A percentile compares a stretch with the other conserved stretches of the same genome.
Evolutionary conservation across 1,140 invertebrate genomes (phyloP).

Genomic region (Thalassaphorura encarpata): DNA sequence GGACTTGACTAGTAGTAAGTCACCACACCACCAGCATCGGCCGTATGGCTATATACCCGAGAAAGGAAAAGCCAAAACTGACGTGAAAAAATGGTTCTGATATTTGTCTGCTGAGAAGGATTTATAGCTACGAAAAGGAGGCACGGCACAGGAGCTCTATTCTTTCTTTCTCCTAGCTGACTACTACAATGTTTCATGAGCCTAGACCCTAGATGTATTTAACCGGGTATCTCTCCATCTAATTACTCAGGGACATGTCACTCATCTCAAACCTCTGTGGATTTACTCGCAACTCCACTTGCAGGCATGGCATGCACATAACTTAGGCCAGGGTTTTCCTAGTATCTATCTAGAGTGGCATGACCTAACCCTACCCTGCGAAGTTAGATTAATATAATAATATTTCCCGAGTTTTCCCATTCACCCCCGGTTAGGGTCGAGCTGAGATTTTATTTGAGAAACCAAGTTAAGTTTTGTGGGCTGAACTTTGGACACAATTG

Average conservation of each 20-base stretch:
- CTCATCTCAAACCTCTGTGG: constrained; percentile 12
- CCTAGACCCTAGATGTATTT: too few relatives aligned
- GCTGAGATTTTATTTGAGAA: neutral
- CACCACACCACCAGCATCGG: neutral
- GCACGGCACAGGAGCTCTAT: constrained; percentile 1
- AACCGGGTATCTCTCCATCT: neutral
- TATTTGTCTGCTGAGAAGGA: neutral
- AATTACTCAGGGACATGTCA: constrained; percentile 13
- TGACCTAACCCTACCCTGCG: too few relatives aligned
- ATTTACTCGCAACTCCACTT: too few relatives aligned
- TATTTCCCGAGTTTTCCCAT: neutral
- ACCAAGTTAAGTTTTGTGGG: neutral
- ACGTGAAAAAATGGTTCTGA: constrained; percentile 22
- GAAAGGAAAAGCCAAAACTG: neutral
- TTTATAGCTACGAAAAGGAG: constrained; percentile 13
- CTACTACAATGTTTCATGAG: too few relatives aligned
- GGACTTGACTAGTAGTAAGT: neutral
- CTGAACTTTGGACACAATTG: neutral
- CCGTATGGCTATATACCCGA: neutral
- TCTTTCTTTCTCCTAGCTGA: too few relatives aligned
- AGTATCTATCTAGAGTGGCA: too few relatives aligned
- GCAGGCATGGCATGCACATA: too few relatives aligned
- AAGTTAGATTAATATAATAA: neutral
- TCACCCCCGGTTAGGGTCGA: neutral
- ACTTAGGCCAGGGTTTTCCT: too few relatives aligned